Conservation (phyloP, 2,888 invertebrate genomes). For the Pogonocherus hispidulus region DNA sequence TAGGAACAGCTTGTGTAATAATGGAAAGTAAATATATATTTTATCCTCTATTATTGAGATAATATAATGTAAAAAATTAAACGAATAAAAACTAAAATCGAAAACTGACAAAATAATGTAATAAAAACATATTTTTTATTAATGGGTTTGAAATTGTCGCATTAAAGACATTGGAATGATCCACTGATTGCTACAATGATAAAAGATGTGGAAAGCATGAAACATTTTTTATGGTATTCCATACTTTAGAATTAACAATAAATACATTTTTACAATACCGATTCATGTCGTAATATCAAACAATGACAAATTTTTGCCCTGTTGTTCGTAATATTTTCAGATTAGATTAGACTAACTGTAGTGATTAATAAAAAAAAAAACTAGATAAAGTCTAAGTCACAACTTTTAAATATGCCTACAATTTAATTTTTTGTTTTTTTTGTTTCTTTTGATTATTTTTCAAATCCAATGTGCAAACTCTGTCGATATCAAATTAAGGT, state of each 20-base stretch:
- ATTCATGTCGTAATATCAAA: not conserved
- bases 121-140: too few relatives aligned
- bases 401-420: not conserved
- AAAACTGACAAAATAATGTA: too few relatives aligned
- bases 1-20: too few relatives aligned
- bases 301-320: not conserved
- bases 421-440: conserved; percentile 9
- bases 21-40: too few relatives aligned
- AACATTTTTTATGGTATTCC: not conserved
- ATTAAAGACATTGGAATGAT: too few relatives aligned
- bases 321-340: not conserved
- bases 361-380: not conserved
- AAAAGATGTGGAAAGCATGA: conserved; percentile 21
- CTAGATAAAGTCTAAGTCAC: not conserved
- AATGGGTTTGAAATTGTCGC: too few relatives aligned
- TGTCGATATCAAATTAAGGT: not conserved
- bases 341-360: not conserved
- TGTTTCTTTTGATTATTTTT: conserved; percentile 8
- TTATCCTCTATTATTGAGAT: too few relatives aligned
- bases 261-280: conserved; percentile 5
- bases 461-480: conserved; percentile 22
- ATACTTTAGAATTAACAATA: not conserved
- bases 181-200: too few relatives aligned
- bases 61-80: too few relatives aligned
- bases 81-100: too few relatives aligned